Evolutionary conservation across 2,888 invertebrate genomes (phyloP).

Genomic region (Seira ritae): DNA sequence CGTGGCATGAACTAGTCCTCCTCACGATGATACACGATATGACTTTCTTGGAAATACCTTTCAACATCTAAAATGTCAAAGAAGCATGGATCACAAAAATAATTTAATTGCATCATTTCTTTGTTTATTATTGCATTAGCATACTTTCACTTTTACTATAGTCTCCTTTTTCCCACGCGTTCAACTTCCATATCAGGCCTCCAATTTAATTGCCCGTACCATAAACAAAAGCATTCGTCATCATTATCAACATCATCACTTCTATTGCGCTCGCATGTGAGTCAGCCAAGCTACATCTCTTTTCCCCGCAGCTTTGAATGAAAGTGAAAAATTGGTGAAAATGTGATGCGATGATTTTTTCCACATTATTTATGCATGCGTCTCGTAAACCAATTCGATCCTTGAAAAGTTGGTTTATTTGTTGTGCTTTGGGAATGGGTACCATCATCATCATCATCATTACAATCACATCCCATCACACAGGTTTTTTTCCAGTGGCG

Average conservation of each 20-base stretch:
- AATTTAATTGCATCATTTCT: slow-evolving; percentile 1
- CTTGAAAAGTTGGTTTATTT: slow-evolving; percentile 15
- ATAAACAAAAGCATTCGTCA: too few species aligned
- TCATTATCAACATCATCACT: neutral
- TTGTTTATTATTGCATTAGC: neutral
- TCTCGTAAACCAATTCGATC: slow-evolving; percentile 45
- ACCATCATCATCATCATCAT: neutral
- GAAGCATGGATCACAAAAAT: neutral
- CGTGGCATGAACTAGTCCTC: neutral
- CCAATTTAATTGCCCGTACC: too few species aligned
- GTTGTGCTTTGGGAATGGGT: slow-evolving; percentile 6
- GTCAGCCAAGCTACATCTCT: neutral
- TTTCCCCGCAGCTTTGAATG: slow-evolving; percentile 1
- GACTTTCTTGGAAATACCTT: neutral
- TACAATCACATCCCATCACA: neutral
- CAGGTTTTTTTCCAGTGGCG: neutral
- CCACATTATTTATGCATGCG: slow-evolving; percentile 54
- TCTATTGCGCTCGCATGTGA: neutral
- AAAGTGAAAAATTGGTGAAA: slow-evolving; percentile 39
- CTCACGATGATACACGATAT: neutral
- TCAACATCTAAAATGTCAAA: neutral
- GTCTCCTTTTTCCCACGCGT: too few species aligned
- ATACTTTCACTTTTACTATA: too few species aligned
- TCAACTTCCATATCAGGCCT: too few species aligned
- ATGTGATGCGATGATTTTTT: slow-evolving; percentile 23